Conservation (phyloP, 2,113 vertebrate genomes). For the Mus pahari region DNA sequence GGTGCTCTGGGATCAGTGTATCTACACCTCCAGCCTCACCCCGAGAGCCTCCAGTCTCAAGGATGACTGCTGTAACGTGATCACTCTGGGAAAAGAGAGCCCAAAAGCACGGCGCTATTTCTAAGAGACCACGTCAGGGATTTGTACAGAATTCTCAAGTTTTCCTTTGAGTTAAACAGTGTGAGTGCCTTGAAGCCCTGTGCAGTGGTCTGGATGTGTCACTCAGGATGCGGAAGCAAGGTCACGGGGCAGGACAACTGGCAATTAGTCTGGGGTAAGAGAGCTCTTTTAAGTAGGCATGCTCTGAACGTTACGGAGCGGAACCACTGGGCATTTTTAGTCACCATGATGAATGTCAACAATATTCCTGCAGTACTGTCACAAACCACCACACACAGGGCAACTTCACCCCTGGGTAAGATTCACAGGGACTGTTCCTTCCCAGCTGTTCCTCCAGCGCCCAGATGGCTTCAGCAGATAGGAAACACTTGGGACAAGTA, state of each 20-base stretch:
- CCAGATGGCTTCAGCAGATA: neutral
- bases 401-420: neutral
- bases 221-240: neutral
- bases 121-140: neutral
- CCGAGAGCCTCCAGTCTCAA: neutral
- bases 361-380: neutral
- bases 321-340: neutral
- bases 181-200: neutral
- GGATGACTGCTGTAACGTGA: neutral
- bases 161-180: neutral
- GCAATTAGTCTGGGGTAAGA: neutral
- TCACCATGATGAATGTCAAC: neutral
- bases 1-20: neutral
- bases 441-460: neutral
- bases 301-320: neutral
- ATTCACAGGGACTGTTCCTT: neutral
- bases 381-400: neutral
- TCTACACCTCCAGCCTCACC: neutral
- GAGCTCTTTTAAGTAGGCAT: neutral
- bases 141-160: too few relatives aligned
- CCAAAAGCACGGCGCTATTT: neutral
- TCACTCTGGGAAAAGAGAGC: neutral
- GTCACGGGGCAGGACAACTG: neutral
- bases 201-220: neutral
- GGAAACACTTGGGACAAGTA: neutral